phyloP scores from a whole-genome alignment of 2,888 invertebrate genomes.

The Liodrosophila aerea region DNA sequence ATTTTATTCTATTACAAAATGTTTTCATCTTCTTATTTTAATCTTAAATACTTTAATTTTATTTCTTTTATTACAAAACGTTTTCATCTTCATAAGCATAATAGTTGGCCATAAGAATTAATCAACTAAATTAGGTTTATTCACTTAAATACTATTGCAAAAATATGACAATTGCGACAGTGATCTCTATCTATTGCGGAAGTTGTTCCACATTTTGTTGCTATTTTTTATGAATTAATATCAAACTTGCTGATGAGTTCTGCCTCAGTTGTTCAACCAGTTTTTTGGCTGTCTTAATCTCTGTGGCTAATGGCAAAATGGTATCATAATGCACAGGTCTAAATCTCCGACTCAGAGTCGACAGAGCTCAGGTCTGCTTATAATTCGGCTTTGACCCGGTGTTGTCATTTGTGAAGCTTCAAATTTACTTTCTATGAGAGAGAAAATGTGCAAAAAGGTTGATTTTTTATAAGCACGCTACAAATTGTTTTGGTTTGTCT shows the following conservation, averaged over 20 bases:
- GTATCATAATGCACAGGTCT: conserved; percentile 40
- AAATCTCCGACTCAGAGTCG: conserved; percentile 2
- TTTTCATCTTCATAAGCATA: too few relatives aligned
- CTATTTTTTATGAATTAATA: conserved; percentile 19
- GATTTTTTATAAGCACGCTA: conserved; percentile 26
- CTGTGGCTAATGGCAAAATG: conserved; percentile 3
- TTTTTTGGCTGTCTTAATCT: conserved; percentile 20
- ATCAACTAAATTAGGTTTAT: conserved; percentile 28
- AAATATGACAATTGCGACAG: conserved; percentile 12
- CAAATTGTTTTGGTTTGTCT: conserved; percentile 35
- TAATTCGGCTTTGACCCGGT: conserved; percentile 49
- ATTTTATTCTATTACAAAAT: too few relatives aligned
- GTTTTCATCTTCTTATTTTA: too few relatives aligned
- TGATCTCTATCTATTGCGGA: conserved; percentile 22
- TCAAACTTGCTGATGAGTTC: conserved; percentile 25
- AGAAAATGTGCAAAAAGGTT: conserved; percentile 51
- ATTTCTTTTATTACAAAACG: too few relatives aligned
- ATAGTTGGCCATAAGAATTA: conserved; percentile 10
- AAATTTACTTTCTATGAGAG: conserved; percentile 55
- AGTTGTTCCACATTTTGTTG: conserved; percentile 26
- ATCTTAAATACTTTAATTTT: too few relatives aligned
- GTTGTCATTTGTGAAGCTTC: conserved; percentile 36
- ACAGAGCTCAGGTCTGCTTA: conserved; percentile 32
- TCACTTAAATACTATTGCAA: conserved; percentile 13
- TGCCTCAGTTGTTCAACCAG: conserved; percentile 35